These are phyloP conservation scores for Sebastes baramenuke DNA, from an alignment of 2,797 vertebrate species.

Conservation along the genomic window DNA sequence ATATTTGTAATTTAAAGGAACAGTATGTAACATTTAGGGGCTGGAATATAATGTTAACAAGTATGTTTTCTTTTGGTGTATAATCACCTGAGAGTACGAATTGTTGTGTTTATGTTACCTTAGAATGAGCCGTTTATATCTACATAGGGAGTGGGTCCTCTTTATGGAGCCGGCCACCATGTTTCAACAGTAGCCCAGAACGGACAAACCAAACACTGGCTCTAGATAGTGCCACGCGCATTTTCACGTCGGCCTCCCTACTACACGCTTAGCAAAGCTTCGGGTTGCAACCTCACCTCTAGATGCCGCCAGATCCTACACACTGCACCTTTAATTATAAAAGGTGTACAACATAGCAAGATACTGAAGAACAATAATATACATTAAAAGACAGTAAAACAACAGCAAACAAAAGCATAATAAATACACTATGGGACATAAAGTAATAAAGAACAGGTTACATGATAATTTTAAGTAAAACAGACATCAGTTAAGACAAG, in stretches of 20 bases:
- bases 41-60: neutral
- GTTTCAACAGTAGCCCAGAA: neutral
- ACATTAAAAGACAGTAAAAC: neutral
- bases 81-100: neutral
- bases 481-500: neutral
- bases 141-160: too few species aligned
- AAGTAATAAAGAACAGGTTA: too few species aligned
- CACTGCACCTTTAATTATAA: neutral
- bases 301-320: neutral
- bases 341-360: neutral
- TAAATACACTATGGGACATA: too few species aligned
- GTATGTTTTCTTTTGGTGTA: neutral
- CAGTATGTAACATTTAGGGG: neutral
- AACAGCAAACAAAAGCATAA: too few species aligned
- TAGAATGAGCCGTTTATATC: neutral
- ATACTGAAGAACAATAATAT: neutral
- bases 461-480: neutral
- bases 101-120: neutral
- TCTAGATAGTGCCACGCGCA: too few species aligned
- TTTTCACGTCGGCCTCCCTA: too few species aligned
- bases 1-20: neutral
- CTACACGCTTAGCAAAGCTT: too few species aligned
- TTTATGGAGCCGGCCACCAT: rapidly evolving
- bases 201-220: too few species aligned
- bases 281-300: neutral